Percentiles rank a stretch among this genome's conserved stretches.
Conservation (phyloP, 2,797 vertebrate genomes). For the Cirrhinus molitorella region DNA sequence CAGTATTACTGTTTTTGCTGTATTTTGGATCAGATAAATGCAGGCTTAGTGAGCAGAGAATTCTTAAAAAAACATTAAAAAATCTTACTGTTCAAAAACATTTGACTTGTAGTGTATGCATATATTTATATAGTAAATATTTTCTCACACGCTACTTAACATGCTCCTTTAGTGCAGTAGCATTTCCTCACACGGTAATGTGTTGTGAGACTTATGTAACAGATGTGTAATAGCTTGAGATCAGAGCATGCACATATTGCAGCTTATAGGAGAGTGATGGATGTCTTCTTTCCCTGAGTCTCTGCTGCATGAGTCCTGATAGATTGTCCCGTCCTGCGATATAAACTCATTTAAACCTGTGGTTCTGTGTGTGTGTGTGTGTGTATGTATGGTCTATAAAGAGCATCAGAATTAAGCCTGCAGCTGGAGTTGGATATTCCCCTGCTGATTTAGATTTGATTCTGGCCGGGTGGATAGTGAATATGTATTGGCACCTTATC, state of each 20-base stretch:
- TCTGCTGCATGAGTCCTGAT: constrained; percentile 27
- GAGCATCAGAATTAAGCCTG: constrained; percentile 18
- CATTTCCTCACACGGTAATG: background rate
- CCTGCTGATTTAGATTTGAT: constrained; percentile 39
- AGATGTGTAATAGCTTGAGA: background rate
- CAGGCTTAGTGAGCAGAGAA: no score
- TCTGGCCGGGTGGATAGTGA: constrained; percentile 51
- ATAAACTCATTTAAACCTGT: constrained; percentile 23
- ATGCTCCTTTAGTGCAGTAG: background rate
- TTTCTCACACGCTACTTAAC: no score
- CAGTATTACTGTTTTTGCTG: no score
- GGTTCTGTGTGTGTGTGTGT: constrained; percentile 16
- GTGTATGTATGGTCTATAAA: constrained; percentile 22
- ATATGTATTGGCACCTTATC: constrained; percentile 55
- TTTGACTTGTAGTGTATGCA: no score
- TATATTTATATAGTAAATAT: no score
- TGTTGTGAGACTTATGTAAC: background rate
- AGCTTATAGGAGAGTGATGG: constrained; percentile 8
- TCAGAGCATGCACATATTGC: background rate
- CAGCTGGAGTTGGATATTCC: constrained; percentile 35
- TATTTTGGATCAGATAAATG: no score
- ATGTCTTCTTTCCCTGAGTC: constrained; percentile 20
- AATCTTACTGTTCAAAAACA: no score
- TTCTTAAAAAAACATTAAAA: no score
- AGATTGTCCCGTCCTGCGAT: constrained; percentile 28